Evolutionary conservation across 2,797 vertebrate genomes (phyloP), one percentile per base, ranked within the genome.

Genomic region (Sebastes hopkinsi): DNA sequence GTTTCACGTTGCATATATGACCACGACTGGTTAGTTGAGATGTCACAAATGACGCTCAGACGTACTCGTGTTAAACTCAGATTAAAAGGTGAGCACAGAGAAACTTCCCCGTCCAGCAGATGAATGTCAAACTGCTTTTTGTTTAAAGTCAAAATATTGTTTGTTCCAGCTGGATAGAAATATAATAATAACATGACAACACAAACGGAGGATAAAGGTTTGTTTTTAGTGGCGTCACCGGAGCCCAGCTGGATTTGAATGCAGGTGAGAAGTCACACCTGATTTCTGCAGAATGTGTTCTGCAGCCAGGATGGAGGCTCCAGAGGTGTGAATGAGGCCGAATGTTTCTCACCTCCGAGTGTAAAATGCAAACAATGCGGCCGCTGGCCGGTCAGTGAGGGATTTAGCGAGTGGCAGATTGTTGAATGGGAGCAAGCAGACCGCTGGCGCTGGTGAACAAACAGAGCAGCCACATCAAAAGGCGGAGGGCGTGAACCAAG

Each of bases 401-500:
- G 95, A 94, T 95, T 95, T 95, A 95, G 92, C 93, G 88, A 90
- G 93, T 92, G 95, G 90, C 92, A 68, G 85, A 82, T 83, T 90
- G 92, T 87, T 94, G 95, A 95, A 95, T 95, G 92, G 93, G 85
- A 88, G 83, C 66, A 93, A 92, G 94, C 95, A 96, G 96, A 95
- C 95, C 90, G 80, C 94, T 95, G 96, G 96, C 96, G 96, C 96
- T 97, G 92, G 95, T 96, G 96, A 97, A 97, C 95, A 96, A 97
- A 97, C 96, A 97, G 79, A 90, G 88, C 90, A 86, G 94, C 92
- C 92, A 96, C 95, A 95, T 97, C 96, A 97, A 97, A 97, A 96
- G 96, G 92, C 86, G 67, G 87, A 85, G 93, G 94, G 95, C 85
- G 80, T 84, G 93, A 95, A 93, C 92, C 81, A 38, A 91, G 87